A percentile compares a stretch with the other conserved stretches of the same genome.
phyloP scores from a whole-genome alignment of 2,888 invertebrate genomes.

The Galerucella calmariensis region DNA sequence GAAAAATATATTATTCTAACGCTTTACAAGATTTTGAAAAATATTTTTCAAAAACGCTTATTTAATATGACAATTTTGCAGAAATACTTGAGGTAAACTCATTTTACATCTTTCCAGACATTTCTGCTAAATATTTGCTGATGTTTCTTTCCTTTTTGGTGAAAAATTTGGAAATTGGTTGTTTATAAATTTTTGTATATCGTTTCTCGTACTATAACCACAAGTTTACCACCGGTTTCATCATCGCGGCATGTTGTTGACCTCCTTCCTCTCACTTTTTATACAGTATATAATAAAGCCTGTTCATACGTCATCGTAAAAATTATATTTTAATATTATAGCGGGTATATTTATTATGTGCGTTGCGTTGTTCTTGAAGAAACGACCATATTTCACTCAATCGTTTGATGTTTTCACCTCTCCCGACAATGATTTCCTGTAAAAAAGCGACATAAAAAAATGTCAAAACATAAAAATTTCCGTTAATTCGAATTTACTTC shows the following conservation, averaged over 20 bases:
- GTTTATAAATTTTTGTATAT: too few relatives aligned
- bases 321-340: slow-evolving; percentile 1
- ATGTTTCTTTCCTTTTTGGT: too few relatives aligned
- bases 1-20: too few relatives aligned
- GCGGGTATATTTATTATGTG: neutral
- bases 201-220: neutral
- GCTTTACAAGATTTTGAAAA: too few relatives aligned
- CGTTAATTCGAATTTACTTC: too few relatives aligned
- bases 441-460: neutral
- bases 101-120: too few relatives aligned
- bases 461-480: too few relatives aligned
- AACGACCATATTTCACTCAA: neutral
- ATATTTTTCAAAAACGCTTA: too few relatives aligned
- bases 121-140: too few relatives aligned
- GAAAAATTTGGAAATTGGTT: too few relatives aligned
- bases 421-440: neutral
- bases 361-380: neutral
- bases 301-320: neutral
- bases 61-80: too few relatives aligned
- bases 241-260: slow-evolving; percentile 3
- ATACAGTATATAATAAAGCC: neutral
- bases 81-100: too few relatives aligned
- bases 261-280: slow-evolving; percentile 15
- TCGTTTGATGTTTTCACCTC: neutral
- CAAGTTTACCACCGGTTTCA: neutral